Percentiles rank a stretch among this genome's conserved stretches.
These are phyloP conservation scores for Aphodius sticticus DNA, from an alignment of 2,888 invertebrate genomes.

Conservation along the genomic window DNA sequence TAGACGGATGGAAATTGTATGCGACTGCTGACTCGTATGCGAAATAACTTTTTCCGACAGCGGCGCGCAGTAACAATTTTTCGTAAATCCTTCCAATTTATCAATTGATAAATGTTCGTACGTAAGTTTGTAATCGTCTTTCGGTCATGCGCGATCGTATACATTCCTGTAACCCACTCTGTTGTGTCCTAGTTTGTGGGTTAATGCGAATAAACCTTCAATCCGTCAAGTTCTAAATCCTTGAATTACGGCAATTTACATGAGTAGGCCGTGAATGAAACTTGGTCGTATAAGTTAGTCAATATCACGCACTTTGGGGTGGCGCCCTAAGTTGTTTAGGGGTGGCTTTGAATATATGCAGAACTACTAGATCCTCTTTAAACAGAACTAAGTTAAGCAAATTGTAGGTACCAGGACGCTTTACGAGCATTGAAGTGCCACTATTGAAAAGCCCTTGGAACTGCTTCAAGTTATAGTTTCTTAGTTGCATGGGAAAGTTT, in stretches of 20 bases:
- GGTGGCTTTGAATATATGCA: neutral
- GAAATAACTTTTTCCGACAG: too few relatives aligned
- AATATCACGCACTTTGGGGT: neutral
- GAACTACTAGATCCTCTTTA: neutral
- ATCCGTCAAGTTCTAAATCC: neutral
- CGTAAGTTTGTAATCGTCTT: too few relatives aligned
- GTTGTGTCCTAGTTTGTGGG: neutral
- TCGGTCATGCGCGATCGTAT: too few relatives aligned
- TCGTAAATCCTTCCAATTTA: too few relatives aligned
- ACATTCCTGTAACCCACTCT: too few relatives aligned
- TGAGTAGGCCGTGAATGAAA: constrained; percentile 4
- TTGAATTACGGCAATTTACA: neutral
- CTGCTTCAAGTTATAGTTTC: neutral
- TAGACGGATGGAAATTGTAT: too few relatives aligned
- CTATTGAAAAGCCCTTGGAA: neutral
- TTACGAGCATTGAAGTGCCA: neutral
- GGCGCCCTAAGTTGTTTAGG: neutral
- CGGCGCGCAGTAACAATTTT: too few relatives aligned
- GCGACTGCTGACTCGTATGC: too few relatives aligned
- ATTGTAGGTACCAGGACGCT: neutral
- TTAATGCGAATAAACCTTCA: neutral
- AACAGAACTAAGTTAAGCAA: neutral
- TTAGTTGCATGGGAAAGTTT: neutral
- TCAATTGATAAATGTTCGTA: too few relatives aligned
- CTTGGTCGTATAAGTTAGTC: neutral